phyloP scores from a whole-genome alignment of 2,888 invertebrate genomes.

The Meloe dianella region DNA sequence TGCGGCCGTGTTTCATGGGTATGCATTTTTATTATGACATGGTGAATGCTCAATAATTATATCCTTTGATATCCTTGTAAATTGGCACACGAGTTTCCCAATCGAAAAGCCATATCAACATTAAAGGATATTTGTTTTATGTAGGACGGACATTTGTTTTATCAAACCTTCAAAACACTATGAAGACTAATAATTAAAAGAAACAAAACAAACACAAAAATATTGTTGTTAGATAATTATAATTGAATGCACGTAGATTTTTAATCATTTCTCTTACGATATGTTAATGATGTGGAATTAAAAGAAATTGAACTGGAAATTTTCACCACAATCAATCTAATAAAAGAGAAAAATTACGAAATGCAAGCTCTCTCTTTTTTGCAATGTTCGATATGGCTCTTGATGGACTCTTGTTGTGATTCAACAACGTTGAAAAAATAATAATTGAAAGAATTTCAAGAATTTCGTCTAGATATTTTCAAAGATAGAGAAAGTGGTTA shows the following conservation, averaged over 20 bases:
- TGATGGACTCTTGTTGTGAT: background rate
- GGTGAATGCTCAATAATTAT: constrained; percentile 31
- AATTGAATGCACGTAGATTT: constrained; percentile 1
- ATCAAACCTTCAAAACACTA: background rate
- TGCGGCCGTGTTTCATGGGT: background rate
- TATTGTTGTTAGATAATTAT: background rate
- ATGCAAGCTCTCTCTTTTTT: background rate
- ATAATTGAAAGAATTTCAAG: background rate
- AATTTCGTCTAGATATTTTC: background rate
- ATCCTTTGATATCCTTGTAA: constrained; percentile 1
- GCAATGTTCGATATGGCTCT: background rate
- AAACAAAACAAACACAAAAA: background rate
- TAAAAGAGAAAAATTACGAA: background rate
- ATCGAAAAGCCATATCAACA: background rate
- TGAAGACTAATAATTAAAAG: background rate
- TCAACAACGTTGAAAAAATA: background rate
- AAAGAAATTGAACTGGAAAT: background rate
- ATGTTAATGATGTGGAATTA: background rate
- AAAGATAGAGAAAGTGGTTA: constrained; percentile 2
- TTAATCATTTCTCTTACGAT: too few species aligned
- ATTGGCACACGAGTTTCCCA: background rate
- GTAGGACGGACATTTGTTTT: background rate
- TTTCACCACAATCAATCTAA: background rate
- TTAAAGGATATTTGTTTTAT: constrained; percentile 8
- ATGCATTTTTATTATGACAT: constrained; percentile 39